These are phyloP conservation scores for Palythoa grandiflora DNA, from an alignment of 92 coral and sea anemone species.

Conservation along the genomic window DNA sequence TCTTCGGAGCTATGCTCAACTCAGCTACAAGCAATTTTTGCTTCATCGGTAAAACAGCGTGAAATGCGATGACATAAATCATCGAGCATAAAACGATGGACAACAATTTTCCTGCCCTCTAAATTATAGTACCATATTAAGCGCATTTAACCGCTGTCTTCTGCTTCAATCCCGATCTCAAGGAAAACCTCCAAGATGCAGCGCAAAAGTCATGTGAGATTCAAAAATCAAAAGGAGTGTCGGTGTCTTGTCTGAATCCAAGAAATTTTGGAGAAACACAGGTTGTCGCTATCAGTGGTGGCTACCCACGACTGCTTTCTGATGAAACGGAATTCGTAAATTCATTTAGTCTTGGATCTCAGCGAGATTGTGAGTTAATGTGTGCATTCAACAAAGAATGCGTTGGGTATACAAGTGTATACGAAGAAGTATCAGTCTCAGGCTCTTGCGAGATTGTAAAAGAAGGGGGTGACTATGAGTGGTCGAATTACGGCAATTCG, in stretches of 20 bases:
- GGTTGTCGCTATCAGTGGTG: background rate
- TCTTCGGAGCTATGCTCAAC: constrained; percentile 61
- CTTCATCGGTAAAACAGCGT: constrained; percentile 23
- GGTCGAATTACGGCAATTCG: background rate
- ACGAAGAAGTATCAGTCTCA: too few species aligned
- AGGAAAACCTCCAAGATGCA: background rate
- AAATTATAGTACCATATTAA: too few species aligned
- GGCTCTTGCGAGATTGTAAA: background rate
- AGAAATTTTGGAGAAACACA: background rate
- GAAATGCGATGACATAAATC: too few species aligned
- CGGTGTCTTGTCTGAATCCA: background rate
- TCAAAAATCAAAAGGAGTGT: background rate
- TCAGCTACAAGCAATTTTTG: constrained; percentile 65
- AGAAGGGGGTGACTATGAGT: background rate
- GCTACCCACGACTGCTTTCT: background rate
- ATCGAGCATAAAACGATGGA: too few species aligned
- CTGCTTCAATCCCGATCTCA: too few species aligned
- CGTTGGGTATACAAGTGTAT: background rate
- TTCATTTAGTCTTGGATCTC: background rate
- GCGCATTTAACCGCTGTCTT: too few species aligned
- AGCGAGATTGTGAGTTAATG: background rate
- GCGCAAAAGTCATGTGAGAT: background rate
- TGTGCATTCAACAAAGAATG: background rate
- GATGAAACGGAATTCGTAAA: background rate
- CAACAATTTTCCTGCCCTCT: too few species aligned